Evolutionary conservation across 2,797 vertebrate genomes (phyloP).

Genomic region (Uromys caudimaculatus): DNA sequence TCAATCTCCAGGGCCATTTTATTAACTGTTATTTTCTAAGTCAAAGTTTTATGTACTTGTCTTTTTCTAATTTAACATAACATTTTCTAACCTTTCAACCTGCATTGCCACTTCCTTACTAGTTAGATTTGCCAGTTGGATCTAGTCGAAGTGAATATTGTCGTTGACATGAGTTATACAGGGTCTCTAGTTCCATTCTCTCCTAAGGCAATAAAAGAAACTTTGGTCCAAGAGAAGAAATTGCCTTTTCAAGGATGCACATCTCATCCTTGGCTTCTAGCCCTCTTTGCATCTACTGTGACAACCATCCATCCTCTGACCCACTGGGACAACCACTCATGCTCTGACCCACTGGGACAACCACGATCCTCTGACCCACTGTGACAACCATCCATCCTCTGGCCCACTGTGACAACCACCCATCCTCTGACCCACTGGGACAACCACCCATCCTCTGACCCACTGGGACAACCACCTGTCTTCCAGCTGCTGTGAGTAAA

Average conservation of each 20-base stretch:
- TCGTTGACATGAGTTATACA: neutral
- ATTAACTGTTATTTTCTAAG: neutral
- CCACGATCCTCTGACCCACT: too few relatives aligned
- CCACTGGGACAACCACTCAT: too few relatives aligned
- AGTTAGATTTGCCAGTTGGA: neutral
- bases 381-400: too few relatives aligned
- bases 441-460: too few relatives aligned
- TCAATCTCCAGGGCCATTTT: neutral
- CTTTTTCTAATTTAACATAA: neutral
- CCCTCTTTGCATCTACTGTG: neutral
- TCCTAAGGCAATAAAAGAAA: slow-evolving; percentile 24
- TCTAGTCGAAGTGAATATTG: neutral
- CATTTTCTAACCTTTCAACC: neutral
- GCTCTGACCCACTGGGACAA: neutral
- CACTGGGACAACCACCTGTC: neutral
- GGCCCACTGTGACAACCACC: neutral
- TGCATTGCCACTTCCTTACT: neutral
- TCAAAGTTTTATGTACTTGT: neutral
- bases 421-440: too few relatives aligned
- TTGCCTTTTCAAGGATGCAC: neutral
- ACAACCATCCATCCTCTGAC: neutral
- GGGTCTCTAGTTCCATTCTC: neutral
- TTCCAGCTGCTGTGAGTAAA: slow-evolving; percentile 54
- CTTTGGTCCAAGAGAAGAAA: neutral
- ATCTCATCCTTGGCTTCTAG: neutral